Evolutionary conservation across 2,797 vertebrate species (phyloP).

Genomic region (Phoxinus dragarum): DNA sequence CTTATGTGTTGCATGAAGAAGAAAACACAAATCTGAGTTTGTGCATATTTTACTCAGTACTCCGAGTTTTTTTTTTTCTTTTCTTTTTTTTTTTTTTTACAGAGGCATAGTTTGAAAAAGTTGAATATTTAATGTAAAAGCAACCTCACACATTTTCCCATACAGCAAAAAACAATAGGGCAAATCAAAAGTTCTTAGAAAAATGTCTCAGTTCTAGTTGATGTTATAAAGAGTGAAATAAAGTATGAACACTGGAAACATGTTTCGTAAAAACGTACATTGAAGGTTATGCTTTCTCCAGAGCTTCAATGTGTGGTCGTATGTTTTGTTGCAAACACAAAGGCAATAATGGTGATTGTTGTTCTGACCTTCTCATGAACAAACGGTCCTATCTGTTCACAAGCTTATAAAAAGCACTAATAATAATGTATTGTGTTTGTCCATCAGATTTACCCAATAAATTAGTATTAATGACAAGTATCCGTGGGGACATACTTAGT

Average conservation of each 20-base stretch:
- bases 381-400: conserved; percentile 60
- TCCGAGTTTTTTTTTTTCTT: conserved; percentile 56
- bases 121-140: conserved; percentile 80
- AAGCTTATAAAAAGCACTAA: conserved; percentile 69
- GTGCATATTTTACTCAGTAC: conserved; percentile 79
- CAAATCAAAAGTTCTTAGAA: conserved; percentile 78
- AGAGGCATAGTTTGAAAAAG: conserved; percentile 83
- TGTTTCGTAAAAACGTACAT: conserved; percentile 67
- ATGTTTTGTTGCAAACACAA: conserved; percentile 83
- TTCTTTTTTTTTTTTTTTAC: conserved; percentile 70
- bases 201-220: conserved; percentile 76
- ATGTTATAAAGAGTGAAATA: conserved; percentile 73
- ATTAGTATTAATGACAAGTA: conserved; percentile 24
- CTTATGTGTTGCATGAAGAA: conserved; percentile 39
- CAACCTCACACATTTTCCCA: conserved; percentile 72
- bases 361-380: conserved; percentile 72
- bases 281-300: conserved; percentile 75
- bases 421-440: conserved; percentile 74
- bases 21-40: conserved; percentile 61
- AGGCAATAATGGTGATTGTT: conserved; percentile 85
- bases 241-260: conserved; percentile 77
- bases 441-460: conserved; percentile 66
- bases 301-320: conserved; percentile 75
- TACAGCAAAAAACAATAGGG: conserved; percentile 73
- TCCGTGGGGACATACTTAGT: conserved; percentile 18